Conservation (phyloP, 2,113 vertebrate species). For the Gasterosteus nipponicus region DNA sequence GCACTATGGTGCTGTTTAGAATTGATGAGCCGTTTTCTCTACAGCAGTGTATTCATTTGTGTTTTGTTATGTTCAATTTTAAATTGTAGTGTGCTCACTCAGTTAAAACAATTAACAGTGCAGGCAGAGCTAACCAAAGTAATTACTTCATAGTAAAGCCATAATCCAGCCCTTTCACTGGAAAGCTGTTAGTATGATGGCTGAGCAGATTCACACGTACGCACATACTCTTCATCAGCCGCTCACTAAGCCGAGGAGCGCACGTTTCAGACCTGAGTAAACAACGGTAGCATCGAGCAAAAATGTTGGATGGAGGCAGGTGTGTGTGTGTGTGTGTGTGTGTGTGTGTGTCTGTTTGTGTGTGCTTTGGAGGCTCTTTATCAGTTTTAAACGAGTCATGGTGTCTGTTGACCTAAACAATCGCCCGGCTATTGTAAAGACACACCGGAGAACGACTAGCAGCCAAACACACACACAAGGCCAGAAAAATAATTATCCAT, state of each 20-base stretch:
- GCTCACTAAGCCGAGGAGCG: constrained; percentile 32
- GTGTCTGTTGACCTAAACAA: constrained; percentile 43
- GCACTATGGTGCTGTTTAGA: not conserved
- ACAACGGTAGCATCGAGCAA: constrained; percentile 31
- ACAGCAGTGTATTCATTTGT: not conserved
- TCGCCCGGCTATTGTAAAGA: constrained; percentile 32
- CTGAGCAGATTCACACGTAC: not conserved
- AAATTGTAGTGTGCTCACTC: not conserved
- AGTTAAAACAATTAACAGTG: not conserved
- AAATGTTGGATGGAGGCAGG: constrained; percentile 48
- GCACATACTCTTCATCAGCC: constrained; percentile 25
- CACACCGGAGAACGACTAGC: constrained; percentile 26
- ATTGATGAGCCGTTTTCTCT: not conserved
- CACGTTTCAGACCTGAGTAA: constrained; percentile 44
- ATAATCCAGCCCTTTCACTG: constrained; percentile 7
- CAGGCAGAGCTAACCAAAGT: not conserved
- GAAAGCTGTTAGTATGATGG: constrained; percentile 26
- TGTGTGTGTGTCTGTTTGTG: constrained; percentile 39
- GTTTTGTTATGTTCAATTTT: not conserved
- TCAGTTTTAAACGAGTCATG: constrained; percentile 43
- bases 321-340: constrained; percentile 19
- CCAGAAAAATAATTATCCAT: constrained; percentile 29
- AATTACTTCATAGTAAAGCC: not conserved
- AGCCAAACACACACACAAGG: constrained; percentile 21
- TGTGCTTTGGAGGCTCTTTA: constrained; percentile 45